phyloP scores from a whole-genome alignment of 2,888 invertebrate genomes.

The Desoria tigrina region DNA sequence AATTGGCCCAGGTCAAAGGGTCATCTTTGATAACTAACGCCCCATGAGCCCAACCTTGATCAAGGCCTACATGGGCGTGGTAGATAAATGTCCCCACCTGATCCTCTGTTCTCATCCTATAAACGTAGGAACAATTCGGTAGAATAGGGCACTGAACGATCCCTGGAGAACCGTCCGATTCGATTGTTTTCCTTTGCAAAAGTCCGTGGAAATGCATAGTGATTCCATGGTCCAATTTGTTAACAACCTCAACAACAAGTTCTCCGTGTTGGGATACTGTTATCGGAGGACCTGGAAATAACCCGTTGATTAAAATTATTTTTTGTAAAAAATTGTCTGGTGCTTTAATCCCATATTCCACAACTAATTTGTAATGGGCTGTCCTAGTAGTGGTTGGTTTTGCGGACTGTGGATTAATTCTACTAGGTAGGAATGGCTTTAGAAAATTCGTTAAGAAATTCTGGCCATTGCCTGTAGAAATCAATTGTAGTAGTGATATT shows the following conservation, averaged over 20 bases:
- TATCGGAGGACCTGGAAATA: slow-evolving; percentile 13
- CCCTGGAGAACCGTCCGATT: slow-evolving; percentile 39
- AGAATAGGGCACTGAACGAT: slow-evolving; percentile 40
- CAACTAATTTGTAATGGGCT: background rate
- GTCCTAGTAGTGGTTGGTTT: too few relatives aligned
- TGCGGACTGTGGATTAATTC: too few relatives aligned
- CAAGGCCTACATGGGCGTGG: slow-evolving; percentile 41
- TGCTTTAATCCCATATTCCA: background rate
- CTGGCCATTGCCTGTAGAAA: too few relatives aligned
- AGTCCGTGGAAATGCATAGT: slow-evolving; percentile 48
- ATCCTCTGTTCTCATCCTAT: slow-evolving; percentile 31
- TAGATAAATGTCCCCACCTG: slow-evolving; percentile 45
- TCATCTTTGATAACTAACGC: slow-evolving; percentile 36
- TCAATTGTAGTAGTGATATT: too few relatives aligned
- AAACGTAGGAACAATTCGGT: slow-evolving; percentile 35
- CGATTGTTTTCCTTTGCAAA: slow-evolving; percentile 31
- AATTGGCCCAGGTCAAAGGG: background rate
- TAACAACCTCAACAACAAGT: background rate
- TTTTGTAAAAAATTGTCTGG: slow-evolving; percentile 4
- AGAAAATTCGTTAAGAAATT: too few relatives aligned
- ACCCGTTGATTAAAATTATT: slow-evolving; percentile 10
- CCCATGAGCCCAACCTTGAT: slow-evolving; percentile 38
- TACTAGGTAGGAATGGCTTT: too few relatives aligned
- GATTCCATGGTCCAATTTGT: slow-evolving; percentile 6
- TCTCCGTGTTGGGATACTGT: background rate